phyloP scores from a whole-genome alignment of 1,140 invertebrate genomes.

The Diploscapter pachys region DNA sequence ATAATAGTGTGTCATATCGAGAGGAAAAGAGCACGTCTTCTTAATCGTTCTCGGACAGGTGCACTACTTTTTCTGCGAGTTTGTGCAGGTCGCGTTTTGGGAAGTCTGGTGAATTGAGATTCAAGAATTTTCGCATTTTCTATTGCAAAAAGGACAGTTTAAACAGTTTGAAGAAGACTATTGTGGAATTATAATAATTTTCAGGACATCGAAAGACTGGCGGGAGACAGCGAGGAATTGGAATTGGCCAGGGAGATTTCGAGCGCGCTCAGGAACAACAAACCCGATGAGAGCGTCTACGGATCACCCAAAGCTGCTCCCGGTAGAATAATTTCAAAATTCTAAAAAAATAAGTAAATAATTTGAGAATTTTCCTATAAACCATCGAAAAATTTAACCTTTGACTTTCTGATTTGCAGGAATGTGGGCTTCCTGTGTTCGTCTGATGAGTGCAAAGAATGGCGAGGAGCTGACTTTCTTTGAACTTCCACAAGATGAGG shows the following conservation, averaged over 20 bases:
- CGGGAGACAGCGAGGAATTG: conserved; percentile 82
- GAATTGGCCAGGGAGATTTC: conserved; percentile 94
- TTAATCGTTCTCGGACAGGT: too few relatives aligned
- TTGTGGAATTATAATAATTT: conserved; percentile 51
- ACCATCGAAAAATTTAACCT: conserved; percentile 85
- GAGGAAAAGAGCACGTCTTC: too few relatives aligned
- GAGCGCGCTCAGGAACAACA: conserved; percentile 88
- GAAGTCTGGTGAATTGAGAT: too few relatives aligned
- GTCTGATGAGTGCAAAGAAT: conserved; percentile 82
- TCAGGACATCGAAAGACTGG: conserved; percentile 89
- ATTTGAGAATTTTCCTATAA: too few relatives aligned
- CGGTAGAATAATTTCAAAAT: conserved; percentile 84
- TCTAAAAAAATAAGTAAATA: conserved; percentile 67
- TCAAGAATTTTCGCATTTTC: too few relatives aligned
- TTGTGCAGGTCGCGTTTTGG: too few relatives aligned
- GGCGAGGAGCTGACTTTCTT: conserved; percentile 77
- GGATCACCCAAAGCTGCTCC: conserved; percentile 90
- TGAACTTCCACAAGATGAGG: conserved; percentile 89
- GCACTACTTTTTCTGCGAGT: too few relatives aligned
- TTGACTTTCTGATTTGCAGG: conserved; percentile 85
- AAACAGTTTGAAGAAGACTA: too few relatives aligned
- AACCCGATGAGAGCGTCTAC: conserved; percentile 85
- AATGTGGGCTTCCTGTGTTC: conserved; percentile 91
- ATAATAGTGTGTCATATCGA: too few relatives aligned
- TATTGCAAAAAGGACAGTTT: too few relatives aligned